Evolutionary conservation across 2,113 vertebrate genomes (phyloP).

Genomic region (Piprites chloris): DNA sequence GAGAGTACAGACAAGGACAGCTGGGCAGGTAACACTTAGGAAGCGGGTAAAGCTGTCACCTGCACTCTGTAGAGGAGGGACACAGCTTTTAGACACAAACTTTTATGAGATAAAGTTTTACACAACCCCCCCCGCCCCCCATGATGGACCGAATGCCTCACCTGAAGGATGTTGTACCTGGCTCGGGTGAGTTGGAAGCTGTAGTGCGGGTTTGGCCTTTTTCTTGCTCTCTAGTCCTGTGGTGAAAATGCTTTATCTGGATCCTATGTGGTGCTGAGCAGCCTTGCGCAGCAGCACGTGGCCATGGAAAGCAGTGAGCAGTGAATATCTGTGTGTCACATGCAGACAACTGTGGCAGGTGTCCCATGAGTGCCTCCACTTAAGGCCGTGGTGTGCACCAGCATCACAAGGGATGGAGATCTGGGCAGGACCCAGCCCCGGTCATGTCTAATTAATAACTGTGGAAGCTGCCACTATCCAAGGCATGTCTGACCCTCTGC

Average conservation of each 20-base stretch:
- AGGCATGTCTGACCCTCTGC: not conserved
- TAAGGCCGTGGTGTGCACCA: not conserved
- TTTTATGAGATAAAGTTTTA: not conserved
- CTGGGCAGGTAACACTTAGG: not conserved
- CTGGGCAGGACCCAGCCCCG: not conserved
- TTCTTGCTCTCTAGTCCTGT: not conserved
- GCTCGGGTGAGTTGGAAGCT: not conserved
- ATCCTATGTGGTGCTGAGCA: not conserved
- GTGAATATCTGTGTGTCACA: not conserved
- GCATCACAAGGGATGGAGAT: not conserved
- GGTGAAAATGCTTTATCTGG: not conserved
- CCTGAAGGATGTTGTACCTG: not conserved
- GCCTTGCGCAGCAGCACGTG: not conserved
- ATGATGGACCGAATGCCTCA: not conserved
- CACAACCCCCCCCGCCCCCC: fast-evolving
- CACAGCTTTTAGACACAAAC: not conserved
- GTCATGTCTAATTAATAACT: not conserved
- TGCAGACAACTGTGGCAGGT: not conserved
- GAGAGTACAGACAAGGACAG: not conserved
- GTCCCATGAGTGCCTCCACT: not conserved
- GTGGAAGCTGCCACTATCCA: not conserved
- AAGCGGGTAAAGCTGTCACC: not conserved
- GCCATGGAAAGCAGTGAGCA: not conserved
- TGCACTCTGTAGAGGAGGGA: not conserved
- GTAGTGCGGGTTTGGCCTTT: not conserved